Base-by-base conservation (phyloP, 2,113 vertebrate species). In the Nasalis larvatus region DNA sequence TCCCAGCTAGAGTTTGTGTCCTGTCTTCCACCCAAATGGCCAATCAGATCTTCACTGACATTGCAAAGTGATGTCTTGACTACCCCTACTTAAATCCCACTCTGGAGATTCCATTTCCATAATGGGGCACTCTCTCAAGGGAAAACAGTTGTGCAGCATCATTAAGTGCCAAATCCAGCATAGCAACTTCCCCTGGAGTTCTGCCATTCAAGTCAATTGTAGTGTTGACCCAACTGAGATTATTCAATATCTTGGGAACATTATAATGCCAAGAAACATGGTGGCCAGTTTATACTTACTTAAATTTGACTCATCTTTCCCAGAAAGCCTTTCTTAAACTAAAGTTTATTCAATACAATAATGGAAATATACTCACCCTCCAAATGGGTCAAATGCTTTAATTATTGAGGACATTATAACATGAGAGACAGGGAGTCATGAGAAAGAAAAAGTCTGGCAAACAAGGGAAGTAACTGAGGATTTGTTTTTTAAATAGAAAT, bases 301-400 rank as follows among this genome's bases (percentile, higher is more conserved):
- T 77, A 56, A 63, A 95, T 74, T 82, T 81, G 42, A 71, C 30
- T 87, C 23, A 35, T 77, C 85, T 95, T 97, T 91, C 76, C 45
- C 83, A 77, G 87, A 96, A 96, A 35, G 12, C 4, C n/a, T 93
- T 89, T 94, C 69, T 95, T 21, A 86, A 82, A 82, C 21, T 9
- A 71, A 78, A 52, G 5, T 71, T 1, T 84, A 60, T 54, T 71
- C 25, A 95, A 68, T 47, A 16, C 40, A 20, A 1, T 63, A 74
- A 89, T 86, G 85, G 76, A 94, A 85, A 93, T 73, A 95, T 54
- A 84, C 7, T 89, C 25, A 14, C 23, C 63, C 76, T 84, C 68
- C 76, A 89, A 95, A 66, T 76, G 37, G 92, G 27, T 47, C 54
- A 73, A 66, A 35, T 92, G 42, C 49, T 78, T 92, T 84, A 93